Percentiles rank a stretch among this genome's conserved stretches.
These are phyloP conservation scores for Drosophila vallismaia DNA, from an alignment of 2,888 invertebrate genomes.

Conservation along the genomic window DNA sequence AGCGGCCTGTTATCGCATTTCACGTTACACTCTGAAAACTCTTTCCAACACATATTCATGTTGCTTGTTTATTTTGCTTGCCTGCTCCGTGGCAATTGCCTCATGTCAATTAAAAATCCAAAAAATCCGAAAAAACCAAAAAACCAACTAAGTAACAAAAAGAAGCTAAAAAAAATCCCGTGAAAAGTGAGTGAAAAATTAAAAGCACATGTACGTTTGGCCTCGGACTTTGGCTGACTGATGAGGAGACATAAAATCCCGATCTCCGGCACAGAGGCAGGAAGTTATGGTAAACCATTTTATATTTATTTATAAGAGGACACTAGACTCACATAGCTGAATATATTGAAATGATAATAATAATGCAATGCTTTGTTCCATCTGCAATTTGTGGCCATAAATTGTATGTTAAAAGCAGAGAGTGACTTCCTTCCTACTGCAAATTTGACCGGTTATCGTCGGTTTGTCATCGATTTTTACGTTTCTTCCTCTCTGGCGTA, in stretches of 20 bases:
- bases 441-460: constrained; percentile 23
- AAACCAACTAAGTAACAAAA: neutral
- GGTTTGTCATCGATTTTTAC: constrained; percentile 3
- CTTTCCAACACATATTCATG: constrained; percentile 48
- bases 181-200: constrained; percentile 50
- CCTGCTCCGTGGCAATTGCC: constrained; percentile 46
- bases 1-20: constrained; percentile 63
- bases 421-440: constrained; percentile 46
- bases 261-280: constrained; percentile 19
- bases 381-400: neutral
- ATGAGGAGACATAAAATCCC: constrained; percentile 19
- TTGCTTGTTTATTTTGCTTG: constrained; percentile 42
- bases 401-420: constrained; percentile 2
- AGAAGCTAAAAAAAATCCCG: constrained; percentile 18
- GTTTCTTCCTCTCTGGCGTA: constrained; percentile 6
- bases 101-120: constrained; percentile 62
- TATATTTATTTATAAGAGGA: constrained; percentile 17
- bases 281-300: constrained; percentile 25
- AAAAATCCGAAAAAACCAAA: constrained; percentile 39
- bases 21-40: constrained; percentile 71
- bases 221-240: constrained; percentile 21
- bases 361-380: constrained; percentile 10
- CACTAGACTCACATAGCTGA: constrained; percentile 18
- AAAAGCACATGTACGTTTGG: constrained; percentile 44
- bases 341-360: constrained; percentile 12